Evolutionary conservation across 2,888 invertebrate species (phyloP), one percentile per base, ranked within the genome.

Genomic region (Pimpla rufipes): DNA sequence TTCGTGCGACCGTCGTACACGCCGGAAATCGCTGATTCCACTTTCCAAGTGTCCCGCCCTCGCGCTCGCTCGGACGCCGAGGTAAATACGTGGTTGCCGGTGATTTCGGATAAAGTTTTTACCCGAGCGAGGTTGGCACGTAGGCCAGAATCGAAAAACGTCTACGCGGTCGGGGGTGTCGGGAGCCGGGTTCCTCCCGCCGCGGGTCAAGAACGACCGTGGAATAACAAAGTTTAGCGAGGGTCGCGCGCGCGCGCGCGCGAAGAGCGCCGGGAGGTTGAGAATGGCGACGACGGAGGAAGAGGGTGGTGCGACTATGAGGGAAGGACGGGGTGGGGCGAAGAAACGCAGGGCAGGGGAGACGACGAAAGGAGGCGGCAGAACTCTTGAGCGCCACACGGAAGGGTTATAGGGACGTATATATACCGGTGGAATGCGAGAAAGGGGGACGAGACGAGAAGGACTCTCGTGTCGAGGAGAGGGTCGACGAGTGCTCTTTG

Each of bases 391-490:
- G 62, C 76, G 62, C 45, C 71, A 47, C 77, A 42, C 62, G 75
- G 78, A 78, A 83, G 74, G 79, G 75, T 83, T 85, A 78, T 68
- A 84, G 64, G 16, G 70, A 76, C 67, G 62, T 29, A 76, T 75
- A 35, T 29, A 76, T 71, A 35, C 73, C 35, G 70, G 55, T 16
- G 66, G 76, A 75, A 52, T 62, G 55, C 62, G 77, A 78, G 83
- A 74, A 77, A 83, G 85, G 85, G 79, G 79, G 81, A 89, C 86
- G 85, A 88, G 88, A 84, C 85, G 82, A n/a, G 86, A 88, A 90
- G 90, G 87, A 87, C 90, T 86, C 90, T 92, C 87, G 90, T 91
- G 91, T 90, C 88, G 89, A 91, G 85, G 91, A 90, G 91, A 90
- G 90, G 90, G 90, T 89, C 91, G 88, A 89, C 91, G 92, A 91